Evolutionary conservation across 2,113 vertebrate species (phyloP), one percentile per base, ranked within the genome.

Genomic region (Craseonycteris thonglongyai): DNA sequence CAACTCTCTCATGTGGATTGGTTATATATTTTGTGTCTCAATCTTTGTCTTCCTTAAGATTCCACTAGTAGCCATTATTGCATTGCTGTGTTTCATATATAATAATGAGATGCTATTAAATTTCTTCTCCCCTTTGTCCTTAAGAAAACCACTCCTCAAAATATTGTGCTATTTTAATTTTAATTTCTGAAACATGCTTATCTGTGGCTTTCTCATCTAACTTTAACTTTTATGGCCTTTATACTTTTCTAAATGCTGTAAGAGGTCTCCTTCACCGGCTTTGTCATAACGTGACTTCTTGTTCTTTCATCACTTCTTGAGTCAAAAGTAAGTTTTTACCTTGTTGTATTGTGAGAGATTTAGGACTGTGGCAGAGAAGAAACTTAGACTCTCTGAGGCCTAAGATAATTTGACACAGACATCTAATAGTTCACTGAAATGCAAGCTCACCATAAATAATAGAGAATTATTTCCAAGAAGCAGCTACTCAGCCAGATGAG

Each of bases 111-210:
- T 59, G 4, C 22, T 92, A 85, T 78, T 40, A 94, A 86, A 59
- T 58, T n/a, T 78, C 33, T 90, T 82, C 58, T 94, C n/a, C 14
- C 8, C 33, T 15, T 12, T 61, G 76, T 87, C 58, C 7, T 74
- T 87, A 26, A 91, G 69, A 83, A 76, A 68, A 15, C 1, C 0
- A 63, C 21, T 82, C 28, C 38, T 14, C 26, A 18, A 58, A 88
- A 54, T 81, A 80, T 35, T 93, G n/a, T 40, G 8, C 33, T 58
- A 40, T 91, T 86, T 92, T 93, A 74, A 69, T 82, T 83, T 90
- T 83, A 71, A 88, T 15, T 93, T 96, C n/a, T 79, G 4, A 84
- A 68, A 66, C 1, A 63, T 84, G 65, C 26, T 82, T 88, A 65
- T 56, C 15, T 28, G 22, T 74, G n/a, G 22, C 24, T 30, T 86